Evolutionary conservation across 2,113 vertebrate species (phyloP).

Genomic region (Perccottus glenii): DNA sequence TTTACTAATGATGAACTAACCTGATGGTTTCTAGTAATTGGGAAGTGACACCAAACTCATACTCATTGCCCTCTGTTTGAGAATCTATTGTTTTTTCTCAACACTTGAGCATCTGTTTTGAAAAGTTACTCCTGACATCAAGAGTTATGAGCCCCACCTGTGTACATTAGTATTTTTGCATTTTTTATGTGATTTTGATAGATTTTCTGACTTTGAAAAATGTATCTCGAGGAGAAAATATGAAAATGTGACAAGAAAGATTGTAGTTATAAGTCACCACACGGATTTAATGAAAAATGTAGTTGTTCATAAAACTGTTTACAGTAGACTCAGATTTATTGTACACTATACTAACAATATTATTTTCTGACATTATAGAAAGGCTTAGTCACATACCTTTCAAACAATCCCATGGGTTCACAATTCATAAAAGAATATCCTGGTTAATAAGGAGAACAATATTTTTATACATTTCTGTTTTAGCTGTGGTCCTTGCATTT

Average conservation of each 20-base stretch:
- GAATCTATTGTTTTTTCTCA: slow-evolving; percentile 32
- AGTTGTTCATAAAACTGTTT: slow-evolving; percentile 87
- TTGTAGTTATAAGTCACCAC: slow-evolving; percentile 75
- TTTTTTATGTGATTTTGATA: slow-evolving; percentile 1
- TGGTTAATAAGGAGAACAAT: no score
- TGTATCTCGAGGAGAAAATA: not conserved
- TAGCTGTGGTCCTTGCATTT: not conserved
- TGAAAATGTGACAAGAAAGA: slow-evolving; percentile 19
- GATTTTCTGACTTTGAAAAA: not conserved
- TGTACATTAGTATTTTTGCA: not conserved
- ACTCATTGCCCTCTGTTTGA: not conserved
- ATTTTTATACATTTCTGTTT: no score
- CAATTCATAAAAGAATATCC: no score
- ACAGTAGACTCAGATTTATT: slow-evolving; percentile 83
- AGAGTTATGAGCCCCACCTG: slow-evolving; percentile 19
- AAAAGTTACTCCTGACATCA: slow-evolving; percentile 15
- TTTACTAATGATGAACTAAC: no score
- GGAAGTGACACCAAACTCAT: no score
- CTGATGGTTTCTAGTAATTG: no score
- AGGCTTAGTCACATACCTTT: not conserved
- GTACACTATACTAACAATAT: slow-evolving; percentile 84
- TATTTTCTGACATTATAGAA: slow-evolving; percentile 74
- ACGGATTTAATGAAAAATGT: slow-evolving; percentile 89
- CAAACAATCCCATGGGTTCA: not conserved
- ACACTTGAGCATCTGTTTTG: slow-evolving; percentile 22